Percentiles rank a stretch among this genome's conserved stretches.
These are phyloP conservation scores for Apocrypta bakeri DNA, from an alignment of 1,140 invertebrate species.

Conservation along the genomic window DNA sequence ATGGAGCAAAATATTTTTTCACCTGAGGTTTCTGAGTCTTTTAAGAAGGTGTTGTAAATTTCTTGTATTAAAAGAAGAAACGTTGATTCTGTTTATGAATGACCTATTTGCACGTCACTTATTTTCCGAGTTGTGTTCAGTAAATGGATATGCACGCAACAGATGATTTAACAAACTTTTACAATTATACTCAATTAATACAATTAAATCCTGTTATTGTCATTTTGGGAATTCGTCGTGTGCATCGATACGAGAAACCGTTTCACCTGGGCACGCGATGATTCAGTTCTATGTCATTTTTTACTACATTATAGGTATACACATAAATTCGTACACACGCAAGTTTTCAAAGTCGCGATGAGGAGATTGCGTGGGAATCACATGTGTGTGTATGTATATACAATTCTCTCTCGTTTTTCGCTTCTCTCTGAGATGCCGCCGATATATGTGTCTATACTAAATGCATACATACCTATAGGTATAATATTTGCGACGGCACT, in stretches of 20 bases:
- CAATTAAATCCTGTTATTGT: no score
- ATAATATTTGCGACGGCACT: neutral
- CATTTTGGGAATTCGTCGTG: neutral
- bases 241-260: slow-evolving; percentile 11
- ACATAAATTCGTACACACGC: neutral
- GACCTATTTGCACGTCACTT: no score
- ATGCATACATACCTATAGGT: no score
- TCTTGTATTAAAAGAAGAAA: no score
- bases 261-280: slow-evolving; percentile 30
- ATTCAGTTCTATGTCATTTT: slow-evolving; percentile 27
- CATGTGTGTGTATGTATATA: slow-evolving; percentile 4
- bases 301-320: neutral
- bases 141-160: neutral
- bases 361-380: slow-evolving; percentile 2
- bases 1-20: slow-evolving; percentile 34
- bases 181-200: no score
- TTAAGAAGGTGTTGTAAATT: neutral
- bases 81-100: no score
- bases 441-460: no score
- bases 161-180: neutral
- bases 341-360: neutral
- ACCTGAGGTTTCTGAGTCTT: neutral
- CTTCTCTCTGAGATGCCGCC: no score
- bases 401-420: slow-evolving; percentile 37
- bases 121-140: no score